Conservation (phyloP, 2,888 invertebrate genomes). For the Laothoe populi region DNA sequence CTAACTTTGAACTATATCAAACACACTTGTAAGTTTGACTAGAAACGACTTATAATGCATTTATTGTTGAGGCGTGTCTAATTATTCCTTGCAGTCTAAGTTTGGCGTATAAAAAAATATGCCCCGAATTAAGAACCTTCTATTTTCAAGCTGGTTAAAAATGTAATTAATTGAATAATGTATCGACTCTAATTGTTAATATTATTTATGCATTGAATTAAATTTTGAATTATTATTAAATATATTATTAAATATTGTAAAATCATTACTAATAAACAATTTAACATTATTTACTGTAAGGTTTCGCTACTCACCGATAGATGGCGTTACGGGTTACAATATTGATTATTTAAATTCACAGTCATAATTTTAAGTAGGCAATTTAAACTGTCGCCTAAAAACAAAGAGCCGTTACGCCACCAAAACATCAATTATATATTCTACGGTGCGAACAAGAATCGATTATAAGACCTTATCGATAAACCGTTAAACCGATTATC, state of each 20-base stretch:
- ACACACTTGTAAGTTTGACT: too few species aligned
- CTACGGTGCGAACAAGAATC: constrained; percentile 25
- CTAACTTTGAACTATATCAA: too few species aligned
- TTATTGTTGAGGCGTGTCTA: too few species aligned
- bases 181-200: too few species aligned
- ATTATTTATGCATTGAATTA: too few species aligned
- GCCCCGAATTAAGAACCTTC: too few species aligned
- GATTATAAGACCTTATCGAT: constrained; percentile 30
- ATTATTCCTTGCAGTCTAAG: too few species aligned
- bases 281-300: constrained; percentile 2
- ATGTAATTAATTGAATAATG: too few species aligned
- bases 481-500: constrained; percentile 47
- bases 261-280: background rate
- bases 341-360: constrained; percentile 1
- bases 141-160: too few species aligned
- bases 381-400: constrained; percentile 20
- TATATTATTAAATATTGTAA: background rate
- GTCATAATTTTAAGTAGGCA: constrained; percentile 11
- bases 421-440: constrained; percentile 29
- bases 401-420: constrained; percentile 22
- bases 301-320: constrained; percentile 60
- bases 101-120: too few species aligned
- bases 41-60: too few species aligned
- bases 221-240: too few species aligned
- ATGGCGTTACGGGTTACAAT: constrained; percentile 53